These are phyloP conservation scores for Eptesicus fuscus DNA, from an alignment of 2,113 vertebrate genomes.

Conservation along the genomic window DNA sequence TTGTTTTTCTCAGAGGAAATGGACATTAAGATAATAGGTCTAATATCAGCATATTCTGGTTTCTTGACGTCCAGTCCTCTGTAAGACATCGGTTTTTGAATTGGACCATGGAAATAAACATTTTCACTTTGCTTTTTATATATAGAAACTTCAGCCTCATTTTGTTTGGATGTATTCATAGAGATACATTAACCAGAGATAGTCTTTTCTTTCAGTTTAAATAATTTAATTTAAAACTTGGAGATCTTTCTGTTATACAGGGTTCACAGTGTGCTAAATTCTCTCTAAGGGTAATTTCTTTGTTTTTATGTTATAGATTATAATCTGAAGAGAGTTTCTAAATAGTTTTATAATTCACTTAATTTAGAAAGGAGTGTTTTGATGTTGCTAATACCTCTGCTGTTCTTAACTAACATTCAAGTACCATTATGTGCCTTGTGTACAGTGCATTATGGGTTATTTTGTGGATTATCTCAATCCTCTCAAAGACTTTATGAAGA, in stretches of 20 bases:
- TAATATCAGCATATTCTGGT: background rate
- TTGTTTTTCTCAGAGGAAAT: background rate
- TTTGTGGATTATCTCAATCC: background rate
- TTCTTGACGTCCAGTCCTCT: background rate
- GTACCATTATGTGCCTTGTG: background rate
- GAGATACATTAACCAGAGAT: background rate
- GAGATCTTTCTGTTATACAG: background rate
- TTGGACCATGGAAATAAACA: background rate
- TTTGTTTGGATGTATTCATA: background rate
- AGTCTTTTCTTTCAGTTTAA: background rate
- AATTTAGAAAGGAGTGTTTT: background rate
- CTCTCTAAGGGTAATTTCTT: background rate
- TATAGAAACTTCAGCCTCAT: background rate
- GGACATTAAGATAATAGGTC: background rate
- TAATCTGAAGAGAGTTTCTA: background rate
- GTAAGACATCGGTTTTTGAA: background rate
- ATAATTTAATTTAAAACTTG: background rate
- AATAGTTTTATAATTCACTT: background rate
- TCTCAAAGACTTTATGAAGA: background rate
- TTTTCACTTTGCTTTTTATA: background rate
- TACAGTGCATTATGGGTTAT: background rate
- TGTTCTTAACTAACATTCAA: background rate
- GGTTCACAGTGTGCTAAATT: background rate
- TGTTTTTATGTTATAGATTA: constrained; percentile 14
- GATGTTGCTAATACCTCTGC: background rate